These are phyloP conservation scores for Agonopterix alstromeriana DNA, from an alignment of 2,888 invertebrate genomes.

Conservation along the genomic window DNA sequence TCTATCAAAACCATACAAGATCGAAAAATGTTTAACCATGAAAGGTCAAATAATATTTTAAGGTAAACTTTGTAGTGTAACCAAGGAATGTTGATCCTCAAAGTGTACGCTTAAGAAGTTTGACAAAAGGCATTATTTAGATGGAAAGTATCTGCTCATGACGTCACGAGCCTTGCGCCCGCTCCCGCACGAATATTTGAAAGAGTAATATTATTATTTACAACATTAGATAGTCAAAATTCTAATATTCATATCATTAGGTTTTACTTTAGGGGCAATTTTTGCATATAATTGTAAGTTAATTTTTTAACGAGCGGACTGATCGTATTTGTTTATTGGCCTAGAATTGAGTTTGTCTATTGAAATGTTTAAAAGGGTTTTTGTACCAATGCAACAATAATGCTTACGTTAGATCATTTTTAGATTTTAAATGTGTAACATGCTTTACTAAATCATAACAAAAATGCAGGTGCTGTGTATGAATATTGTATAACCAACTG, in stretches of 20 bases:
- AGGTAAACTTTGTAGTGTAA: conserved; percentile 44
- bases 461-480: conserved; percentile 52
- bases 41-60: conserved; percentile 37
- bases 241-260: conserved; percentile 75
- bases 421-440: conserved; percentile 45
- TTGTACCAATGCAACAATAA: conserved; percentile 21
- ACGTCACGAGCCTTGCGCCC: conserved; percentile 31
- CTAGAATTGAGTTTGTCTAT: conserved; percentile 48
- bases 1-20: conserved; percentile 33
- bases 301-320: conserved; percentile 45
- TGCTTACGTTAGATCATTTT: conserved; percentile 28
- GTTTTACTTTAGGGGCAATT: conserved; percentile 69
- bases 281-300: conserved; percentile 48
- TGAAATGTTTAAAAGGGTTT: conserved; percentile 29
- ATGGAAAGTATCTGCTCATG: conserved; percentile 25
- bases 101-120: conserved; percentile 44
- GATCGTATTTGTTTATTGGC: conserved; percentile 52
- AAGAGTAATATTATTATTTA: conserved; percentile 42
- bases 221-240: conserved; percentile 70
- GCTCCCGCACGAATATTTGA: conserved; percentile 26
- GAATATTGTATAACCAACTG: conserved; percentile 46
- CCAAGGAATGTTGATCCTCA: conserved; percentile 33
- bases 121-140: conserved; percentile 37
- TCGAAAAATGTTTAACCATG: conserved; percentile 28
- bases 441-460: conserved; percentile 57